phyloP scores from a whole-genome alignment of 2,888 invertebrate genomes.

The Dicyrtoma fusca region DNA sequence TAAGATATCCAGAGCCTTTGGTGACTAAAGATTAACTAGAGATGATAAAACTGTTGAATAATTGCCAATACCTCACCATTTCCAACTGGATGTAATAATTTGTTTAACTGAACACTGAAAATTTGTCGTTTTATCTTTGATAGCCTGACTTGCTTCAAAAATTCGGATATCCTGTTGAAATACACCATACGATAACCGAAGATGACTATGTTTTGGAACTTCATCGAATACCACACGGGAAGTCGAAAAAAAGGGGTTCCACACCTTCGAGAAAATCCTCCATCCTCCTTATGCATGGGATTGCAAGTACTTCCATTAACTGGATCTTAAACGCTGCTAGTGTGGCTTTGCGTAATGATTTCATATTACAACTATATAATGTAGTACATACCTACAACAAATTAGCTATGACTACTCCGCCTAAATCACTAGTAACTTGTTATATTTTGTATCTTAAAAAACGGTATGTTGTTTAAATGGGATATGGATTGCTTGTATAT shows the following conservation, averaged over 20 bases:
- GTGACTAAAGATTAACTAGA: no score
- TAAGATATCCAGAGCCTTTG: no score
- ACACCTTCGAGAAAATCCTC: slow-evolving; percentile 8
- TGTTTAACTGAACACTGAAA: no score
- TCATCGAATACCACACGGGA: slow-evolving; percentile 61
- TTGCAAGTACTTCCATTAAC: slow-evolving; percentile 60
- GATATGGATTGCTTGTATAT: background rate
- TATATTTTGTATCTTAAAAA: no score
- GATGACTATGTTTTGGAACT: slow-evolving; percentile 63
- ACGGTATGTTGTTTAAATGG: no score
- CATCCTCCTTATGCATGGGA: slow-evolving; percentile 59
- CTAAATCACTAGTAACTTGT: no score
- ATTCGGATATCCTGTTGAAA: slow-evolving; percentile 62
- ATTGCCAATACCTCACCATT: no score
- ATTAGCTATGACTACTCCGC: no score
- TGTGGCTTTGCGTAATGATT: slow-evolving; percentile 59
- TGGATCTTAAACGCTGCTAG: slow-evolving; percentile 62
- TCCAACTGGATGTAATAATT: no score
- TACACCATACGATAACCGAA: slow-evolving; percentile 60
- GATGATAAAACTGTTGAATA: no score
- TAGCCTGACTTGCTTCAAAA: slow-evolving; percentile 60
- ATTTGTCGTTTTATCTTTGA: background rate
- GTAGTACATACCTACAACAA: no score
- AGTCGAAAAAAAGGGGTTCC: slow-evolving; percentile 48
- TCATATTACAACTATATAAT: background rate